These are phyloP conservation scores for Fratercula arctica DNA, from an alignment of 2,797 vertebrate species.

Conservation along the genomic window DNA sequence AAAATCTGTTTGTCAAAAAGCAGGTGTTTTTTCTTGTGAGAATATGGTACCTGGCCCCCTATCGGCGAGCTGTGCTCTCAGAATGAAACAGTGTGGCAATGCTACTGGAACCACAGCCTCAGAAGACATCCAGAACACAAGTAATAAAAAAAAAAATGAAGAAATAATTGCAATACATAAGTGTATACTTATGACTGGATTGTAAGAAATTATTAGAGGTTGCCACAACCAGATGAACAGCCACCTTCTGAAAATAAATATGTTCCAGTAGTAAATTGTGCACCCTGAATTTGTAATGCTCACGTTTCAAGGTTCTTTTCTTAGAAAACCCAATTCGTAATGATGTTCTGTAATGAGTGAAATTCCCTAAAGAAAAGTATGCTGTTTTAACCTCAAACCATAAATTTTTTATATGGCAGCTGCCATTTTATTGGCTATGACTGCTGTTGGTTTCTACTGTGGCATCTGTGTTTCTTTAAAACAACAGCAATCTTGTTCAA, in stretches of 20 bases:
- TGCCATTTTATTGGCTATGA: not conserved
- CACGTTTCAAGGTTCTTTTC: not conserved
- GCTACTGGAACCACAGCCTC: not conserved
- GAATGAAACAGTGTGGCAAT: not conserved
- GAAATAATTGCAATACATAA: not conserved
- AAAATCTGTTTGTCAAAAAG: not conserved
- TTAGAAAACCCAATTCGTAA: not conserved
- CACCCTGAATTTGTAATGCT: not conserved
- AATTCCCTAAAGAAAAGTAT: not conserved
- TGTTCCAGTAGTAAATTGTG: not conserved
- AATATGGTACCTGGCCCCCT: accelerated
- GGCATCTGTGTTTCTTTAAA: not conserved
- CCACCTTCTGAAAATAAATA: not conserved
- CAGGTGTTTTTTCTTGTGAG: not conserved
- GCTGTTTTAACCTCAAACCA: not conserved
- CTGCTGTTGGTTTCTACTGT: not conserved
- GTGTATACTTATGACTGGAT: not conserved
- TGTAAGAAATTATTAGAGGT: not conserved
- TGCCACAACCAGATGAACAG: not conserved
- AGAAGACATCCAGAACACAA: not conserved
- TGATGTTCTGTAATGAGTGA: not conserved
- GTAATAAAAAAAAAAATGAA: not conserved
- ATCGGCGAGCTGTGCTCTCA: not conserved
- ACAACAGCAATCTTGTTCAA: not conserved
- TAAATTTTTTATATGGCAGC: not conserved